Evolutionary conservation across 2,113 vertebrate species (phyloP).

Genomic region (Rhea americana): DNA sequence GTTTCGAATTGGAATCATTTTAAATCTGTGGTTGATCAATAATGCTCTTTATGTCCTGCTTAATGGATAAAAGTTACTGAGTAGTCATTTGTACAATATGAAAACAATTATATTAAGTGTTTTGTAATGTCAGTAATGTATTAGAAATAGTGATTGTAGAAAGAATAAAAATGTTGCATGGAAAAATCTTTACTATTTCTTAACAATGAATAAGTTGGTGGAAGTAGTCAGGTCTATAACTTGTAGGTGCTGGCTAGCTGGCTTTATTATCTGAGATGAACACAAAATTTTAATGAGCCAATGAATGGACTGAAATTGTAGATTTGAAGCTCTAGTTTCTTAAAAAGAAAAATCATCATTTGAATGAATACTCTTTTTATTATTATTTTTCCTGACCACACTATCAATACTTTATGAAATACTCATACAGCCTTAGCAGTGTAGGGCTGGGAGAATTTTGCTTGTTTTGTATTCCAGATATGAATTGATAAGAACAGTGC

Average conservation of each 20-base stretch:
- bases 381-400: not conserved
- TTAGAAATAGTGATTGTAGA: conserved; percentile 22
- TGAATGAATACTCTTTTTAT: not conserved
- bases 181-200: conserved; percentile 2
- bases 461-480: not conserved
- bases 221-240: conserved; percentile 2
- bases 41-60: conserved; percentile 11
- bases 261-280: not conserved
- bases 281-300: not conserved
- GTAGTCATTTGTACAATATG: conserved; percentile 25
- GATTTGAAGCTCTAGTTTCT: not conserved
- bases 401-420: not conserved
- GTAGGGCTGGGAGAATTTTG: not conserved
- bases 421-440: not conserved
- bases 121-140: not conserved
- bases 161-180: conserved; percentile 7
- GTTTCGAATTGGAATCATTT: not conserved
- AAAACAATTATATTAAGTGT: conserved; percentile 1
- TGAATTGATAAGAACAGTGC: not conserved
- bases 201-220: not conserved
- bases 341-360: not conserved
- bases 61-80: conserved; percentile 36
- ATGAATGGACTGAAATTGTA: not conserved
- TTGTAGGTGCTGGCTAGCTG: not conserved
- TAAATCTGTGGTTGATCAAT: conserved; percentile 40